These are phyloP conservation scores for Dendrolimus punctatus DNA, from an alignment of 1,140 invertebrate genomes.

Conservation along the genomic window DNA sequence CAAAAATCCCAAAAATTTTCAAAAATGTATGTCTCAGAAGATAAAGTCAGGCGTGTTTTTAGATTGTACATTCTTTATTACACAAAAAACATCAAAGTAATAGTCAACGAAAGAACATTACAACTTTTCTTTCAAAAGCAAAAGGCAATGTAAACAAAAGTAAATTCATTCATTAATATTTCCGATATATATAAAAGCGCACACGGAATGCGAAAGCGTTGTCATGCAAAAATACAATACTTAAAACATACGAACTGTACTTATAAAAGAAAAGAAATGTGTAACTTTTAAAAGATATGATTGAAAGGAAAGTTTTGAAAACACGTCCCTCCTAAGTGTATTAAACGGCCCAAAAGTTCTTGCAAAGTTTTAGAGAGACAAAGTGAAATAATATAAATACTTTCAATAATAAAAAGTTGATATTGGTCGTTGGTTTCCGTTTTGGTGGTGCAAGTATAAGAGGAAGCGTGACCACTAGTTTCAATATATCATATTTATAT, in stretches of 20 bases:
- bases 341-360: conserved; percentile 54
- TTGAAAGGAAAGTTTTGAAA: conserved; percentile 45
- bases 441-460: not conserved
- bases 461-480: not conserved
- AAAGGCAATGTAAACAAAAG: too few relatives aligned
- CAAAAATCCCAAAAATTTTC: too few relatives aligned
- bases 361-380: conserved; percentile 41
- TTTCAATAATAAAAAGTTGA: conserved; percentile 67
- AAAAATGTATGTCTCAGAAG: too few relatives aligned
- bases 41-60: too few relatives aligned
- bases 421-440: conserved; percentile 24
- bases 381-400: conserved; percentile 67
- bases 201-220: conserved; percentile 12
- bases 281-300: conserved; percentile 37
- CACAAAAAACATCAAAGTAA: too few relatives aligned
- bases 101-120: too few relatives aligned
- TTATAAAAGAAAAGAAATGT: conserved; percentile 33
- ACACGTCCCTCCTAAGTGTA: conserved; percentile 57
- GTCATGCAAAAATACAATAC: conserved; percentile 15
- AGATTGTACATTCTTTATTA: too few relatives aligned
- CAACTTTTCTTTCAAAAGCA: too few relatives aligned
- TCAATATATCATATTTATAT: too few relatives aligned
- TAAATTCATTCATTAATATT: too few relatives aligned
- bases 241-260: too few relatives aligned
- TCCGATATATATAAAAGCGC: too few relatives aligned